These are phyloP conservation scores for Smittia aterrima DNA, from an alignment of 2,888 invertebrate genomes.

Conservation along the genomic window DNA sequence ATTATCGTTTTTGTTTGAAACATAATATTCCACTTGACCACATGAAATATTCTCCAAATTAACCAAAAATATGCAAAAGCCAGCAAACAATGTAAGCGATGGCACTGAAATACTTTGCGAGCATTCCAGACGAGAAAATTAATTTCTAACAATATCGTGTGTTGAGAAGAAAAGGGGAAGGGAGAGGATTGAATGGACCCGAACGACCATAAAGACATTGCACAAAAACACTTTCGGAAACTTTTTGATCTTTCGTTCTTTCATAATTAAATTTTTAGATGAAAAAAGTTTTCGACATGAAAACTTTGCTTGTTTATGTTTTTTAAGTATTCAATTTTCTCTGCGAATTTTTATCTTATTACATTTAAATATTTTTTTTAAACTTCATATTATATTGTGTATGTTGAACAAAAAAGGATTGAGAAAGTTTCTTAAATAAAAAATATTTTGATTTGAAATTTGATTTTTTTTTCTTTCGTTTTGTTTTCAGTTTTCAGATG, in stretches of 20 bases:
- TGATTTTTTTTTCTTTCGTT: slow-evolving; percentile 5
- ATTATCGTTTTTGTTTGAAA: slow-evolving; percentile 19
- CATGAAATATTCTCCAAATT: slow-evolving; percentile 15
- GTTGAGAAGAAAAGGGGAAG: background rate
- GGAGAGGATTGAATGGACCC: background rate
- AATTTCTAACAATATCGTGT: background rate
- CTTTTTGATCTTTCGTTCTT: background rate
- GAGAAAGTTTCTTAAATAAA: slow-evolving; percentile 17
- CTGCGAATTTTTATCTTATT: background rate
- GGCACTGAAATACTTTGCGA: slow-evolving; percentile 9
- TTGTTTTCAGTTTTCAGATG: background rate
- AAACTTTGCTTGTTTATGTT: slow-evolving; percentile 17
- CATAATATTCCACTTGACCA: background rate
- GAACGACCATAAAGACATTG: background rate
- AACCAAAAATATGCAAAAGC: background rate
- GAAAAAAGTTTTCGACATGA: background rate
- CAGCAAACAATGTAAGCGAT: background rate
- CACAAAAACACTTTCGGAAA: background rate
- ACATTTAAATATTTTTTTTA: slow-evolving; percentile 17
- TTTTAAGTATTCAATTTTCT: background rate
- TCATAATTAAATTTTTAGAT: slow-evolving; percentile 7
- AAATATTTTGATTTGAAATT: slow-evolving; percentile 30
- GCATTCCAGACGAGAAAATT: slow-evolving; percentile 3
- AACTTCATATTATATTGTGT: slow-evolving; percentile 19
- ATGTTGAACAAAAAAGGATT: slow-evolving; percentile 36